These are phyloP conservation scores for Neogobius melanostomus DNA, from an alignment of 2,113 vertebrate species.

Conservation along the genomic window DNA sequence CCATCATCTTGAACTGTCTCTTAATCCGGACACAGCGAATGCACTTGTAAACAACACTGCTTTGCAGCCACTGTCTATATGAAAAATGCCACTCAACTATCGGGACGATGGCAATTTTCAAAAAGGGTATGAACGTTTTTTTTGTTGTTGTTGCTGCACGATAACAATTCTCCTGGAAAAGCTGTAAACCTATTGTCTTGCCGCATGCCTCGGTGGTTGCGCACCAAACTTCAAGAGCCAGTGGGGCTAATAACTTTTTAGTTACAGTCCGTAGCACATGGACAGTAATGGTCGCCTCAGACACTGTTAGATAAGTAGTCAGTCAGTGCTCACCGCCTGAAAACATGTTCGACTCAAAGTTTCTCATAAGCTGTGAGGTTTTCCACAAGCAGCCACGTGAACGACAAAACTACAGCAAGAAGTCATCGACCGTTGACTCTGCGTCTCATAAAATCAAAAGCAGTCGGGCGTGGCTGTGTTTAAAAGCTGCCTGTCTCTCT, in stretches of 20 bases:
- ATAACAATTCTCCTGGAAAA: conserved; percentile 1
- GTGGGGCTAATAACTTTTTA: conserved; percentile 23
- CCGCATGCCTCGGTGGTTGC: conserved; percentile 9
- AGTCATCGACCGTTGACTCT: not conserved
- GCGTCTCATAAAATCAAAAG: conserved; percentile 10
- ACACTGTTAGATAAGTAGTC: conserved; percentile 3
- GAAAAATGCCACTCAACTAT: not conserved
- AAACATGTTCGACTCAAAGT: not conserved
- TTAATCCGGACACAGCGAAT: too few relatives aligned
- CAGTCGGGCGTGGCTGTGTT: not conserved
- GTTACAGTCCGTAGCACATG: conserved; percentile 19
- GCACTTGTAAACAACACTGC: not conserved
- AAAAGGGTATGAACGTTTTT: not conserved
- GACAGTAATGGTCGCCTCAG: conserved; percentile 11
- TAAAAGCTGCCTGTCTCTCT: conserved; percentile 4
- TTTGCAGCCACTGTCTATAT: not conserved
- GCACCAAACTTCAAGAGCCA: conserved; percentile 21
- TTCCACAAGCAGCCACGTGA: not conserved
- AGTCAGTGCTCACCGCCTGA: conserved; percentile 12
- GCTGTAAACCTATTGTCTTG: conserved; percentile 1
- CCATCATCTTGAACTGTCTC: too few relatives aligned
- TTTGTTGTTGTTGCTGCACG: not conserved
- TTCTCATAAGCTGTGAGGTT: not conserved
- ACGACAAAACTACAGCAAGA: not conserved
- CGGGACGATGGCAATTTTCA: not conserved